These are phyloP conservation scores for Anabacerthia variegaticeps DNA, from an alignment of 2,797 vertebrate genomes.

Conservation along the genomic window DNA sequence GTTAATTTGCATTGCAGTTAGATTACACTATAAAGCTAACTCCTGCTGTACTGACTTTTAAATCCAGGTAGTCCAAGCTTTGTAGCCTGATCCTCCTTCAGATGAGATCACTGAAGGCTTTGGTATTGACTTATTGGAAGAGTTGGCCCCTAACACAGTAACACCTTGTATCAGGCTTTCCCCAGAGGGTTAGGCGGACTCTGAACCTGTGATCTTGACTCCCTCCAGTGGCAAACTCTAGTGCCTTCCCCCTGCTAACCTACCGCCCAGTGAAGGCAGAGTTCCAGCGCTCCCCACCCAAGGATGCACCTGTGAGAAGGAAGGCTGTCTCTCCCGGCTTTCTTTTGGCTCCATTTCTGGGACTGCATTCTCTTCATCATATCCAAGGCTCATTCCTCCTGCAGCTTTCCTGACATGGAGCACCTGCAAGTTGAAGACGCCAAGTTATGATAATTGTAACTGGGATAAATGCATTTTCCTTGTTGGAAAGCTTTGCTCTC, in stretches of 20 bases:
- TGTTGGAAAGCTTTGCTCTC: not conserved
- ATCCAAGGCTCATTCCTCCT: not conserved
- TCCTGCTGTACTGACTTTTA: not conserved
- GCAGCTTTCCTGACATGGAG: slow-evolving; percentile 50
- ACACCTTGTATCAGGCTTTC: not conserved
- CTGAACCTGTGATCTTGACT: not conserved
- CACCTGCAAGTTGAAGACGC: slow-evolving; percentile 53
- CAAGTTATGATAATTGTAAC: not conserved
- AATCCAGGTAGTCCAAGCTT: not conserved
- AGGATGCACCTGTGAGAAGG: not conserved
- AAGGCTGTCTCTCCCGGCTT: not conserved
- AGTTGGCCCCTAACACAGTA: not conserved
- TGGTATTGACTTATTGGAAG: not conserved
- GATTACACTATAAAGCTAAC: not conserved
- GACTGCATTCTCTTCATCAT: not conserved
- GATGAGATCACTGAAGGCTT: not conserved
- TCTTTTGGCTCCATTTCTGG: not conserved
- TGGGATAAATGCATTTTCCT: not conserved
- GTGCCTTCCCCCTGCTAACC: not conserved
- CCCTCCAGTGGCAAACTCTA: not conserved
- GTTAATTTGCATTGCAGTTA: not conserved
- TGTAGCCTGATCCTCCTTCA: not conserved
- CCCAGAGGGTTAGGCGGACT: not conserved
- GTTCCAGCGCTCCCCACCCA: not conserved
- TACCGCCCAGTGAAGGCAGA: accelerated